Evolutionary conservation across 2,113 vertebrate genomes (phyloP), one percentile per base, ranked within the genome.

Genomic region (Nothoprocta pentlandii): DNA sequence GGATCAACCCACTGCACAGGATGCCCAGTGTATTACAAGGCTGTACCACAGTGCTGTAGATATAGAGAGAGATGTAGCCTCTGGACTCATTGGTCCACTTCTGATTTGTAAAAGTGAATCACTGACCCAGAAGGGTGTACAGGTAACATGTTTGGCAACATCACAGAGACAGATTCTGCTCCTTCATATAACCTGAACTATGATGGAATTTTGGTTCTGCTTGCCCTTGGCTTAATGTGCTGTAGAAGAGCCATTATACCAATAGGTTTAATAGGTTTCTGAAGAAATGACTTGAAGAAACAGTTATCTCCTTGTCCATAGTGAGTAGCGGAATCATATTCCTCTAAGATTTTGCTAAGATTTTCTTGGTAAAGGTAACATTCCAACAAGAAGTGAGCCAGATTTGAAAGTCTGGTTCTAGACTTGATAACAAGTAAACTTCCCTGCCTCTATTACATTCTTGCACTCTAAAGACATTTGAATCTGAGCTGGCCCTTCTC

Each of bases 11-110:
- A 97, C 98, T 30, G 93, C 96, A 2, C 90, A 70, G 9, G 99
- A 99, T 61, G 93, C 99, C 12, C 98, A 98, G 4, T 99, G 99
- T 95, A 95, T 99, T 83, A 99, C 99, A 8, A 98, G 99, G 62
- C 95, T 99, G 11, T 99, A 99, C 92, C 99, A 99, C 28, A 99
- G 99, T 77, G 98, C 99, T 9, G 99, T 99, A 86, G 97, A 99
- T 92, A 90, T 92, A 12, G 97, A 97, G 2, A 98, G 98, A 21
- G 99, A 99, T 96, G 98, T 99, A 42, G 99, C 99, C 21, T 99
- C 99, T 25, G 99, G 99, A 46, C 98, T 99, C 7, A 97, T 99
- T 16, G 99, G 99, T 49, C 98, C 99, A 1, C 98, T 99, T 80
- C 98, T 99, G 36, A 99, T 99, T 96, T 99, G 99, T 97, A 99